A percentile compares a stretch with the other conserved stretches of the same genome.
phyloP scores from a whole-genome alignment of 2,888 invertebrate species.

The Globia sparganii region DNA sequence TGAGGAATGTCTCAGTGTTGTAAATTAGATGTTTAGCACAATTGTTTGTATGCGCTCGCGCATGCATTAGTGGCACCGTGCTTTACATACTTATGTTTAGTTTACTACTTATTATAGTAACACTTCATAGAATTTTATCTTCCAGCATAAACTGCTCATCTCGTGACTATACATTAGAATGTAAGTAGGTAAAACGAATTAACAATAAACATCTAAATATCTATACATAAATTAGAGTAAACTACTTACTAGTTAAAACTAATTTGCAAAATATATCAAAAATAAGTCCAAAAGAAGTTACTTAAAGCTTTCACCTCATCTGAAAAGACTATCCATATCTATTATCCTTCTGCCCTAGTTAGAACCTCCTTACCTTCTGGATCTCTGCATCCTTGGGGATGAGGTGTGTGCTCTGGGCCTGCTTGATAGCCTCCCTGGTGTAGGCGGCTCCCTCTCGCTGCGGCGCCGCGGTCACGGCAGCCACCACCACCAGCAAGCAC shows the following conservation, averaged over 20 bases:
- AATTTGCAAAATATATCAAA: not conserved
- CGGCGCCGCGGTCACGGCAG: slow-evolving; percentile 90
- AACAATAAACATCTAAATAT: not conserved
- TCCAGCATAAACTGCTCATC: not conserved
- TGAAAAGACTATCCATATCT: not conserved
- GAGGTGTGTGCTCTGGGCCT: slow-evolving; percentile 95
- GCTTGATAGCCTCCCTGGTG: slow-evolving; percentile 96
- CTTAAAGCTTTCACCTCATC: not conserved
- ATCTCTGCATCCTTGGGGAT: slow-evolving; percentile 96
- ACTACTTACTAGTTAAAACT: not conserved
- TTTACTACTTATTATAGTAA: not conserved
- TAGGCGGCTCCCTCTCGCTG: slow-evolving; percentile 95
- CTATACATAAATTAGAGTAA: not conserved
- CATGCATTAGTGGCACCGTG: slow-evolving; percentile 16
- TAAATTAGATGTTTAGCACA: slow-evolving; percentile 41
- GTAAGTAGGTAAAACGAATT: not conserved
- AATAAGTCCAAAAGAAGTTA: not conserved
- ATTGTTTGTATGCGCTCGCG: slow-evolving; percentile 39
- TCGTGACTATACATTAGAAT: not conserved
- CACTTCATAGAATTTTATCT: not conserved
- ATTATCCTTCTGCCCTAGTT: no score
- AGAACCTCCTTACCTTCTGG: slow-evolving; percentile 91
- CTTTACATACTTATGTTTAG: slow-evolving; percentile 28
- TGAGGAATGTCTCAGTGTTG: slow-evolving; percentile 28
- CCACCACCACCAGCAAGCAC: slow-evolving; percentile 86